phyloP scores from a whole-genome alignment of 2,113 vertebrate species.

The Planiliza haematocheilus region DNA sequence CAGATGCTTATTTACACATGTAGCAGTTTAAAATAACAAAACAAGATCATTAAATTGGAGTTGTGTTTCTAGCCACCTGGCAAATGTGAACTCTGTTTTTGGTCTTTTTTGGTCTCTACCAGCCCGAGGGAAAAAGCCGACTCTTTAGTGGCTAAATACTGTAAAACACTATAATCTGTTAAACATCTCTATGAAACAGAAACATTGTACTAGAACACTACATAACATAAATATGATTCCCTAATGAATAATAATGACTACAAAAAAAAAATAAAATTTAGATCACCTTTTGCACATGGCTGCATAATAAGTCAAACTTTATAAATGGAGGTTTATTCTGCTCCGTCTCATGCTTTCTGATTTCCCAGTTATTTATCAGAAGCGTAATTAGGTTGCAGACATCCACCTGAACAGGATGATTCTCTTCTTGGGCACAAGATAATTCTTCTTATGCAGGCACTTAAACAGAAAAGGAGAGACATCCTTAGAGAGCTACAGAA shows the following conservation, averaged over 20 bases:
- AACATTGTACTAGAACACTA: neutral
- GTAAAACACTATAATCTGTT: too few species aligned
- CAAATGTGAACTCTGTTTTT: conserved; percentile 16
- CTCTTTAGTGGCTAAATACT: conserved; percentile 5
- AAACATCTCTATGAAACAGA: neutral
- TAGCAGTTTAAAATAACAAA: neutral
- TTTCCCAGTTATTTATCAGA: conserved; percentile 30
- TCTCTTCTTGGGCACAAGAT: conserved; percentile 32
- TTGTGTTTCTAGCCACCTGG: conserved; percentile 16
- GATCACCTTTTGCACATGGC: neutral
- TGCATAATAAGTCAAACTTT: conserved; percentile 9
- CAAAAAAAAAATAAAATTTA: too few species aligned
- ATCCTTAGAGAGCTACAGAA: conserved; percentile 24
- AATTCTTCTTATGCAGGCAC: conserved; percentile 31
- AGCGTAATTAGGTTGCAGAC: conserved; percentile 35
- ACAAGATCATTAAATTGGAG: conserved; percentile 1
- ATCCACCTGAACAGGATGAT: conserved; percentile 39
- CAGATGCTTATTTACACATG: conserved; percentile 18
- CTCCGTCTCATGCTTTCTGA: neutral
- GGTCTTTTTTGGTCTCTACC: neutral
- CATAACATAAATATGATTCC: too few species aligned
- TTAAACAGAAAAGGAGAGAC: conserved; percentile 16
- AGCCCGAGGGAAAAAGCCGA: neutral
- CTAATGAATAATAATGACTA: too few species aligned
- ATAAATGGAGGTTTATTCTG: neutral